These are phyloP conservation scores for Vimba vimba DNA, from an alignment of 2,113 vertebrate genomes.

Conservation along the genomic window DNA sequence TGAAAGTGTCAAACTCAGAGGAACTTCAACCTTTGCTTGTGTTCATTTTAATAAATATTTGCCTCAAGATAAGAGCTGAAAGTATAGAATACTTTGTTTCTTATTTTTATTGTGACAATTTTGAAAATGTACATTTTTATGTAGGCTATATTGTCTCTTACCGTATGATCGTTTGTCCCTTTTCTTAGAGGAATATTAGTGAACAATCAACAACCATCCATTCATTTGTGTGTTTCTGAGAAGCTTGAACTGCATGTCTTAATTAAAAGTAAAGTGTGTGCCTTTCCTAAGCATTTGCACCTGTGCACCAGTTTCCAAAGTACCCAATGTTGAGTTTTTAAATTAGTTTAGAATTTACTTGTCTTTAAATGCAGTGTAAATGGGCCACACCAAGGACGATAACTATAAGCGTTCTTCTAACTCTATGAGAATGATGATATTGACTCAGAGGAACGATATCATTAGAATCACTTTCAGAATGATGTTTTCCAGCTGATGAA, in stretches of 20 bases:
- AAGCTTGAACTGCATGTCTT: not conserved
- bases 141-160: not conserved
- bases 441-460: not conserved
- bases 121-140: not conserved
- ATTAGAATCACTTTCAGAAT: not conserved
- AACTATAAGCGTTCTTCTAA: not conserved
- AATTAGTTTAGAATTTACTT: not conserved
- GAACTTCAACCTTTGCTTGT: not conserved
- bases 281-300: constrained; percentile 21
- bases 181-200: not conserved
- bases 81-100: not conserved
- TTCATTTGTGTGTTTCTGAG: not conserved
- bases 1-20: constrained; percentile 5
- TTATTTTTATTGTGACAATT: not conserved
- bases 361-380: not conserved
- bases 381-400: not conserved
- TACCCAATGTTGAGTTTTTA: not conserved
- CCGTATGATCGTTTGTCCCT: not conserved
- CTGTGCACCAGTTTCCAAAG: not conserved
- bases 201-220: not conserved
- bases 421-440: not conserved
- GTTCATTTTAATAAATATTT: not conserved
- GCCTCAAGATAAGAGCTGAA: not conserved
- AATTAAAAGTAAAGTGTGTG: constrained; percentile 24
- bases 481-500: not conserved